Base-by-base conservation (phyloP, 2,888 invertebrate species). In the Tholera decimalis region DNA sequence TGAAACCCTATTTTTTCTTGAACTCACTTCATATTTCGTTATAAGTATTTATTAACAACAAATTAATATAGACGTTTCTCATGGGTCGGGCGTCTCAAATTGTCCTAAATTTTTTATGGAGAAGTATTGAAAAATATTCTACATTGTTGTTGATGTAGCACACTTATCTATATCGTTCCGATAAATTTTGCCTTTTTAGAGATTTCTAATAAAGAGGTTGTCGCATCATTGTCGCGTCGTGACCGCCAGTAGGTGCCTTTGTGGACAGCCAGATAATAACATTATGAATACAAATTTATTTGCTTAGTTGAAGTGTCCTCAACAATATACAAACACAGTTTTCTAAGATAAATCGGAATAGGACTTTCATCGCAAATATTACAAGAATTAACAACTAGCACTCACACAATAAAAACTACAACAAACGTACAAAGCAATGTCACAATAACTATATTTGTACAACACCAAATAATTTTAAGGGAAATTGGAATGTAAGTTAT, bases 401-500 rank as follows among this genome's bases (percentile, higher is more conserved):
- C 64, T 33, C 43, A 62, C 37, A 47, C 37, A 33, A 55, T 26
- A 43, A 55, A 47, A 18, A 30, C 37, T 61, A 73, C 22, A 73
- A 37, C 20, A 30, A 43, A 72, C 58, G 60, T 24, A 13, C 39
- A 67, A 68, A 68, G 55, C 68, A 59, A 62, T 18, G 30, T 56
- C 41, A 46, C 35, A 46, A 67, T 33, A 43, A 39, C 9, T 28
- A 64, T 30, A 26, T 28, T 51, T 44, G 47, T 59, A 50, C 28
- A n/a, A 73, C 24, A 35, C n/a, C 22, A 56, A 69, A 49, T 60
- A 60, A 53, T 60, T 68, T 56, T 26, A 11, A 41, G 9, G 13
- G n/a, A 39, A 15, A 49, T 39, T 69, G 73, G 75, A 74, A 74
- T 73, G 73, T 69, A 39, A 6, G 24, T 58, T 20, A 61, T 41